phyloP scores from a whole-genome alignment of 2,888 invertebrate genomes.

The Phengaris alcon region DNA sequence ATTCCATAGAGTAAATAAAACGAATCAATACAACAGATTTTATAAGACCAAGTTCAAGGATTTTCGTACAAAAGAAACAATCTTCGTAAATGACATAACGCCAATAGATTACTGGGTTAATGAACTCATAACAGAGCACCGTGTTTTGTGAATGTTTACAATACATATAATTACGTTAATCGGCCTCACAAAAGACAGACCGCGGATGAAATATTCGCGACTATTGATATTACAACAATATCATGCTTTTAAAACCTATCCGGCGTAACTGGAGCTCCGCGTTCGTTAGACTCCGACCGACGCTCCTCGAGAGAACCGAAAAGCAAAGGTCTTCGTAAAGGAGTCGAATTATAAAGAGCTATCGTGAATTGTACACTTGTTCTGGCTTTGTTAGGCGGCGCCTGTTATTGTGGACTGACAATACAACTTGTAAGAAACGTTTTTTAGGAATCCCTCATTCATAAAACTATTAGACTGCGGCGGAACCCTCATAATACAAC shows the following conservation, averaged over 20 bases:
- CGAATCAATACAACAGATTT: background rate
- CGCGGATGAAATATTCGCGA: constrained; percentile 69
- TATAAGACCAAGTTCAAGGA: constrained; percentile 26
- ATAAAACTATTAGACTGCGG: constrained; percentile 70
- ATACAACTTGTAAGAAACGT: constrained; percentile 77
- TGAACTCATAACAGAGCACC: constrained; percentile 25
- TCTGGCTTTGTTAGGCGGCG: constrained; percentile 72
- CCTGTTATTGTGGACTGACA: constrained; percentile 75
- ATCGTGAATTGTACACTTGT: constrained; percentile 78
- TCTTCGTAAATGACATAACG: constrained; percentile 18
- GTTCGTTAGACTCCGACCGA: constrained; percentile 38
- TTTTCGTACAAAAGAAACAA: constrained; percentile 6
- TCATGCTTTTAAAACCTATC: constrained; percentile 73
- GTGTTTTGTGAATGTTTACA: constrained; percentile 49
- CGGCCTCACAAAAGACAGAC: constrained; percentile 66
- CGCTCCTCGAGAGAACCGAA: constrained; percentile 45
- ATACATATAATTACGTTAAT: constrained; percentile 69
- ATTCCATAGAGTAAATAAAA: background rate
- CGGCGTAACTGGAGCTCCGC: constrained; percentile 52
- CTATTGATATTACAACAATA: constrained; percentile 77
- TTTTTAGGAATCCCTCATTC: constrained; percentile 77
- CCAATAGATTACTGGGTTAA: constrained; percentile 29
- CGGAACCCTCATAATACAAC: constrained; percentile 66
- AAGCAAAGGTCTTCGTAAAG: constrained; percentile 59
- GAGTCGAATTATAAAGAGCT: constrained; percentile 72